Base-by-base conservation (phyloP, 2,113 vertebrate species). In the Monopterus albus region DNA sequence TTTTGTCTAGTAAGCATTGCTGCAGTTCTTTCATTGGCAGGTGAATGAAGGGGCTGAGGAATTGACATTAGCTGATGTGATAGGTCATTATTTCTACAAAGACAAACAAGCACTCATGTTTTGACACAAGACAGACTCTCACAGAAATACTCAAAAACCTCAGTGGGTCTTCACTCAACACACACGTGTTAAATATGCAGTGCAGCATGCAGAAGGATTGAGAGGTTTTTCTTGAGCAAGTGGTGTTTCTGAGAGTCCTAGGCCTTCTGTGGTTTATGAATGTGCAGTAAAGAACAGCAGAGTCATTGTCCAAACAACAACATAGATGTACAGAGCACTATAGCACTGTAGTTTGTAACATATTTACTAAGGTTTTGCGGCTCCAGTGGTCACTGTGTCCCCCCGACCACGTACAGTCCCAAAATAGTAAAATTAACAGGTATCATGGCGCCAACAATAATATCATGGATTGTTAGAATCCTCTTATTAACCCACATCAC, bases 101-200 rank as follows among this genome's bases (percentile, higher is more conserved):
- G 43, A 35, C 15, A 64, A 53, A 80, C 52, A 58, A 20, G 23
- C 43, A 58, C 51, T 64, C 47, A 15, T 14, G 36, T 43, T 36
- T 59, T 77, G 65, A 88, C 51, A 42, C 39, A 23, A 47, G 78
- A 62, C 72, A 23, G 55, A 74, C 75, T 47, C 56, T 88, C 75
- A 51, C 86, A 76, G 74, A 71, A 58, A 35, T n/a, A 31, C 60
- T 81, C 65, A 25, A 79, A 60, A 56, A 13, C 45, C 18, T 43
- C 50, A 83, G 52, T 39, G 50, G 45, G 79, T 78, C 65, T 58
- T 49, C 61, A 62, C 57, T n/a, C n/a, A n/a, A 75, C 31, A 74
- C 21, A 25, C 36, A 21, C 2, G 13, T 63, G 79, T 20, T 53
- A 88, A 88, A 75, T 79, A 75, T 76, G 69, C 45, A 61, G 4